Percentiles rank a stretch among this genome's conserved stretches.
Evolutionary conservation across 2,113 vertebrate genomes (phyloP).

Genomic region (Patagioenas fasciata): DNA sequence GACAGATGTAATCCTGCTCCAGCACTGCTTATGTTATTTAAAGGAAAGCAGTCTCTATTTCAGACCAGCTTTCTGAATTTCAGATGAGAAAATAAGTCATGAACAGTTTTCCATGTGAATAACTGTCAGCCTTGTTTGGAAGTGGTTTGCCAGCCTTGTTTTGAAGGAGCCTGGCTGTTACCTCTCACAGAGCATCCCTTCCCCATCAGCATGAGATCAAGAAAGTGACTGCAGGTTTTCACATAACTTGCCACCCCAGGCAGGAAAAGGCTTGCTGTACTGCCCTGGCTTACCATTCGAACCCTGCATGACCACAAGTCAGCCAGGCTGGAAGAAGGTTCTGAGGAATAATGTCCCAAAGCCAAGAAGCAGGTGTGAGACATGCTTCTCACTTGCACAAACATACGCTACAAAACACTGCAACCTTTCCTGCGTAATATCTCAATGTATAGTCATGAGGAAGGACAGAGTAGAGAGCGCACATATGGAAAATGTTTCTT

Average conservation of each 20-base stretch:
- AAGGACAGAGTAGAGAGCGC: not conserved
- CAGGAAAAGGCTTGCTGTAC: not conserved
- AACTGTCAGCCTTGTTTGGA: not conserved
- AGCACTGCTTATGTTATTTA: not conserved
- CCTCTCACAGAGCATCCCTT: not conserved
- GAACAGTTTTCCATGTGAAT: not conserved
- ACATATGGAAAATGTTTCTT: constrained; percentile 1
- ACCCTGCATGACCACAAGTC: not conserved
- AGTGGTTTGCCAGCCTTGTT: not conserved
- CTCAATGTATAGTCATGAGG: constrained; percentile 28
- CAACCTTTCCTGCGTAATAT: not conserved
- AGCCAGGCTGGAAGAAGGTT: not conserved
- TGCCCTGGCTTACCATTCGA: not conserved
- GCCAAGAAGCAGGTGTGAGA: constrained; percentile 48
- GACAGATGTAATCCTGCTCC: constrained; percentile 25
- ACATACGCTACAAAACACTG: constrained; percentile 9
- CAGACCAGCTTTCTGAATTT: constrained; percentile 1
- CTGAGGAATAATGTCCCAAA: not conserved
- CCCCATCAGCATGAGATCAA: not conserved
- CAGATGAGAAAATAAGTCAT: not conserved
- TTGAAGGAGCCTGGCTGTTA: not conserved
- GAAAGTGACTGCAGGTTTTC: not conserved
- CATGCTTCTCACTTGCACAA: not conserved
- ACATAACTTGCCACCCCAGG: not conserved
- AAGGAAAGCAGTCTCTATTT: not conserved